These are phyloP conservation scores for Phrynosoma platyrhinos DNA, from an alignment of 2,113 vertebrate species.

Conservation along the genomic window DNA sequence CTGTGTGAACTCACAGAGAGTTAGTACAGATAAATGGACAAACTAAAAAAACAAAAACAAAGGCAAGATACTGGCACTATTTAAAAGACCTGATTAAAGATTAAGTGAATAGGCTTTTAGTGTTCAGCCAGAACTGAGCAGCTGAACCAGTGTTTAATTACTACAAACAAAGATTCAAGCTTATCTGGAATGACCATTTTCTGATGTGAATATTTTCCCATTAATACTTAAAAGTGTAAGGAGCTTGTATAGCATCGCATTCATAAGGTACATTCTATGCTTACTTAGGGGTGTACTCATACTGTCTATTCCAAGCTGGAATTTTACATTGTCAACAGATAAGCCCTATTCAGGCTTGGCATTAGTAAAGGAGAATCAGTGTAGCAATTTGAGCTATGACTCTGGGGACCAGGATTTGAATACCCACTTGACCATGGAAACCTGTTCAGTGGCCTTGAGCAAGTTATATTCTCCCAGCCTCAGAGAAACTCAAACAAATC, in stretches of 20 bases:
- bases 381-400: too few relatives aligned
- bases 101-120: not conserved
- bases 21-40: not conserved
- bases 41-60: not conserved
- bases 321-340: not conserved
- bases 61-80: too few relatives aligned
- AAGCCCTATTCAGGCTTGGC: not conserved
- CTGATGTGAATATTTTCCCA: not conserved
- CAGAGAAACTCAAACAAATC: too few relatives aligned
- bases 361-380: not conserved
- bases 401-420: too few relatives aligned
- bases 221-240: not conserved
- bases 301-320: not conserved
- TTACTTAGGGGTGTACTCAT: not conserved
- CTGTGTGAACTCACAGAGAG: not conserved
- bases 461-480: too few relatives aligned
- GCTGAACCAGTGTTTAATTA: not conserved
- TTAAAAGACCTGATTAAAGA: not conserved
- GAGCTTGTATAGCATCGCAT: not conserved
- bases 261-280: not conserved
- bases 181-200: not conserved
- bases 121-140: not conserved
- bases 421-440: too few relatives aligned
- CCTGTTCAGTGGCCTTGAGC: too few relatives aligned
- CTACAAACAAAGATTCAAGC: not conserved